phyloP scores from a whole-genome alignment of 1,140 invertebrate species.

The Chionoecetes opilio region DNA sequence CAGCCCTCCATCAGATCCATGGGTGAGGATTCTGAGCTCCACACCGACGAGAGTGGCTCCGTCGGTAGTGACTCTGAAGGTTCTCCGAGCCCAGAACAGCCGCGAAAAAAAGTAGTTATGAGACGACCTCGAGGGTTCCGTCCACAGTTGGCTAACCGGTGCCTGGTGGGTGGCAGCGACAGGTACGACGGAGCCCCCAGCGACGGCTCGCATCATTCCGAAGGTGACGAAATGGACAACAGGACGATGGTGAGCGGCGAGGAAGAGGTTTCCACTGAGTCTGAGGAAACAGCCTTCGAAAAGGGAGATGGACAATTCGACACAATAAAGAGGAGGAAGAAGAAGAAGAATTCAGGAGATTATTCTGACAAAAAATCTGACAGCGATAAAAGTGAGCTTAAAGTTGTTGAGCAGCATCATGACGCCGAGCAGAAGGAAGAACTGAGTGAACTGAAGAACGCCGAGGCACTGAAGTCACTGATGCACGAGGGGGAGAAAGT shows the following conservation, averaged over 20 bases:
- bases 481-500: slow-evolving; percentile 68
- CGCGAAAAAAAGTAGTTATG: slow-evolving; percentile 88
- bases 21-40: slow-evolving; percentile 81
- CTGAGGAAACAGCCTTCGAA: slow-evolving; percentile 85
- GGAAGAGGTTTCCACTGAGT: slow-evolving; percentile 90
- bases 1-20: slow-evolving; percentile 81
- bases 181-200: slow-evolving; percentile 73
- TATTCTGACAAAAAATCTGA: slow-evolving; percentile 80
- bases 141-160: slow-evolving; percentile 69
- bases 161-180: slow-evolving; percentile 59
- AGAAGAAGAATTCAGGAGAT: slow-evolving; percentile 83
- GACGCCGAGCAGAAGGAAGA: slow-evolving; percentile 79
- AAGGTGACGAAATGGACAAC: slow-evolving; percentile 75
- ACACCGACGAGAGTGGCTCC: slow-evolving; percentile 91
- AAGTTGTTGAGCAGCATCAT: slow-evolving; percentile 63
- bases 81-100: slow-evolving; percentile 92
- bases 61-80: slow-evolving; percentile 93
- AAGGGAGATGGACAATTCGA: slow-evolving; percentile 90
- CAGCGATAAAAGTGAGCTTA: slow-evolving; percentile 80
- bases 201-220: slow-evolving; percentile 80
- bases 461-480: slow-evolving; percentile 69
- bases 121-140: slow-evolving; percentile 88
- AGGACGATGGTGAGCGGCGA: slow-evolving; percentile 85
- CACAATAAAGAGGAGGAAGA: slow-evolving; percentile 93
- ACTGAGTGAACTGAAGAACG: slow-evolving; percentile 67